Conservation (phyloP, 2,113 vertebrate genomes). For the Sturnira hondurensis region DNA sequence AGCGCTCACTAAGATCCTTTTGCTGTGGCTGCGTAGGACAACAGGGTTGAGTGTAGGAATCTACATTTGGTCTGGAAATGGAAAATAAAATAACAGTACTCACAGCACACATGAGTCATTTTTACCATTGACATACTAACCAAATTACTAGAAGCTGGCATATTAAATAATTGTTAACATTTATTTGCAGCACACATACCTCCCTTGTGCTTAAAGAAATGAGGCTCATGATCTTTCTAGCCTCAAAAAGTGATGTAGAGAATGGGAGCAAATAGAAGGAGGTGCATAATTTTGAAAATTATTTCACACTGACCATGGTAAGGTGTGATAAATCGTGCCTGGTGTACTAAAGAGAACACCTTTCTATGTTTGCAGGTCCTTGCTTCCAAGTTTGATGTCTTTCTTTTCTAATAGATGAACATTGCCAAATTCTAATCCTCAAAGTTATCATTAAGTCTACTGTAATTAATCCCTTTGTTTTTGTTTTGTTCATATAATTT, state of each 20-base stretch:
- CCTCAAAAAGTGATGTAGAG: not conserved
- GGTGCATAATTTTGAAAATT: not conserved
- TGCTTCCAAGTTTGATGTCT: not conserved
- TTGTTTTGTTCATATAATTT: not conserved
- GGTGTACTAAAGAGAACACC: not conserved
- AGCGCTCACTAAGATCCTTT: conserved; percentile 7
- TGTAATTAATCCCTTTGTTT: not conserved
- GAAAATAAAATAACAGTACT: not conserved
- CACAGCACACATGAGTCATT: not conserved
- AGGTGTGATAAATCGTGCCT: not conserved
- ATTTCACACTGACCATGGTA: not conserved
- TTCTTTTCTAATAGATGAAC: not conserved
- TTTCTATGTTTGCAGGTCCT: not conserved
- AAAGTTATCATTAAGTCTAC: not conserved
- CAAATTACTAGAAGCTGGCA: not conserved
- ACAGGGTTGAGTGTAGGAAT: not conserved
- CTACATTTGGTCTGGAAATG: not conserved
- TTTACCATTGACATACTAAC: not conserved
- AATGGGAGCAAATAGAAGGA: not conserved
- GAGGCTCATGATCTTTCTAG: not conserved
- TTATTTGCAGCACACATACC: not conserved
- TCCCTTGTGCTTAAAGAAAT: not conserved
- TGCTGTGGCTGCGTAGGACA: not conserved
- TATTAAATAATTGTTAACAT: not conserved
- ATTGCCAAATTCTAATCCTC: not conserved